These are phyloP conservation scores for Cryptosula pallasiana DNA, from an alignment of 2,888 invertebrate genomes.

Conservation along the genomic window DNA sequence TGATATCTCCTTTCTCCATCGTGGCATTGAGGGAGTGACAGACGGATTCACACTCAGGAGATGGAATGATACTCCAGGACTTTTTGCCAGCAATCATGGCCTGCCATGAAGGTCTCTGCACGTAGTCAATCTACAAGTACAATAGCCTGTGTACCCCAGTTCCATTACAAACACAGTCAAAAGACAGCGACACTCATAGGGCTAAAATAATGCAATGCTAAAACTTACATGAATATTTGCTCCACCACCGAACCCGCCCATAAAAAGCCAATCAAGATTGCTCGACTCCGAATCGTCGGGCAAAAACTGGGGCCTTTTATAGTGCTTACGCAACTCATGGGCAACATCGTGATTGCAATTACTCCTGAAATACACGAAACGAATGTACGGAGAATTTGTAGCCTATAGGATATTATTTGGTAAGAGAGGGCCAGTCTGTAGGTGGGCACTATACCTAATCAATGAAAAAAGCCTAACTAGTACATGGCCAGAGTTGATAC, in stretches of 20 bases:
- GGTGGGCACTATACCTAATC: not conserved
- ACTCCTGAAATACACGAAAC: constrained; percentile 57
- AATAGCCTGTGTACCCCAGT: too few relatives aligned
- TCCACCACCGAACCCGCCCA: constrained; percentile 78
- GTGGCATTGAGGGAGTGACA: constrained; percentile 71
- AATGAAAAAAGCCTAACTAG: not conserved
- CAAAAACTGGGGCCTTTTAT: constrained; percentile 75
- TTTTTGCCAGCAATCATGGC: constrained; percentile 81
- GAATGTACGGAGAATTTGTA: not conserved
- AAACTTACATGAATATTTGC: constrained; percentile 73
- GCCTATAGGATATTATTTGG: not conserved
- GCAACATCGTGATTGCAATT: constrained; percentile 80
- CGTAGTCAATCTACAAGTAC: constrained; percentile 74
- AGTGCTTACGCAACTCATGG: constrained; percentile 68
- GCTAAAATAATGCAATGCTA: too few relatives aligned
- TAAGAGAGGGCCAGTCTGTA: not conserved
- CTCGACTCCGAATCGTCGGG: constrained; percentile 84
- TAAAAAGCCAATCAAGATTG: constrained; percentile 81
- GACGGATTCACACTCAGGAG: constrained; percentile 68
- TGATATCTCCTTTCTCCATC: constrained; percentile 79
- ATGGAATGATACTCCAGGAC: constrained; percentile 76
- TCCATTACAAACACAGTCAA: too few relatives aligned
- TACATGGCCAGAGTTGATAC: too few relatives aligned
- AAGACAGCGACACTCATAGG: too few relatives aligned
- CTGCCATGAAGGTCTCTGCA: constrained; percentile 87